phyloP scores from a whole-genome alignment of 2,113 vertebrate species.

The Sitta europaea region DNA sequence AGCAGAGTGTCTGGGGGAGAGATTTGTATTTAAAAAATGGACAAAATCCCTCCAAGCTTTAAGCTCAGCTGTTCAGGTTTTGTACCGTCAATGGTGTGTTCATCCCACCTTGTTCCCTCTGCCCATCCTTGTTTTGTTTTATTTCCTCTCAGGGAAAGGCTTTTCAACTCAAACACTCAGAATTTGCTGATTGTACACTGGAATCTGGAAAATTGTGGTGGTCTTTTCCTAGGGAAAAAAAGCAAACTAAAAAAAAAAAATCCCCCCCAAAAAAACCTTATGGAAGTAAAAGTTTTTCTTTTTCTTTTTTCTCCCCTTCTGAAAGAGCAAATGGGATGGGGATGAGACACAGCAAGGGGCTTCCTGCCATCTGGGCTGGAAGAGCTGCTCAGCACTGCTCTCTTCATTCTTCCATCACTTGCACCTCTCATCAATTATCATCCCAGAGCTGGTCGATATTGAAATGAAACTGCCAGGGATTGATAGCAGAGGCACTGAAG shows the following conservation, averaged over 20 bases:
- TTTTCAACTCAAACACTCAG: not conserved
- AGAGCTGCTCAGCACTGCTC: not conserved
- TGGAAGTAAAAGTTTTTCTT: not conserved
- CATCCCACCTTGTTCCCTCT: not conserved
- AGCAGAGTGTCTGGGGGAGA: not conserved
- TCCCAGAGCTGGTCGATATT: constrained; percentile 2
- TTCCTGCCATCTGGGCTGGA: not conserved
- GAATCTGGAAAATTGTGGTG: not conserved
- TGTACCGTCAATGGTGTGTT: not conserved
- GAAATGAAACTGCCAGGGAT: constrained; percentile 20
- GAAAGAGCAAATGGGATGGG: not conserved
- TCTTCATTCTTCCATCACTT: constrained; percentile 3
- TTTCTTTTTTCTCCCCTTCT: not conserved
- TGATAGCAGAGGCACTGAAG: not conserved
- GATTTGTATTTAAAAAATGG: not conserved
- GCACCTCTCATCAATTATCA: not conserved
- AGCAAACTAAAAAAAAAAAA: too few relatives aligned
- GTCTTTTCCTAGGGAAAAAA: not conserved
- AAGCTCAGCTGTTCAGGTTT: not conserved
- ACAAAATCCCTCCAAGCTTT: not conserved
- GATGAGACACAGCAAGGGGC: not conserved
- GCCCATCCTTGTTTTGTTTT: not conserved
- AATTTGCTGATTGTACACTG: not conserved
- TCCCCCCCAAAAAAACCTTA: not conserved
- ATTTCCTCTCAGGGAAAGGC: not conserved